Percentiles rank a stretch among this genome's conserved stretches.
Conservation (phyloP, 2,888 invertebrate species). For the Clanis bilineata region DNA sequence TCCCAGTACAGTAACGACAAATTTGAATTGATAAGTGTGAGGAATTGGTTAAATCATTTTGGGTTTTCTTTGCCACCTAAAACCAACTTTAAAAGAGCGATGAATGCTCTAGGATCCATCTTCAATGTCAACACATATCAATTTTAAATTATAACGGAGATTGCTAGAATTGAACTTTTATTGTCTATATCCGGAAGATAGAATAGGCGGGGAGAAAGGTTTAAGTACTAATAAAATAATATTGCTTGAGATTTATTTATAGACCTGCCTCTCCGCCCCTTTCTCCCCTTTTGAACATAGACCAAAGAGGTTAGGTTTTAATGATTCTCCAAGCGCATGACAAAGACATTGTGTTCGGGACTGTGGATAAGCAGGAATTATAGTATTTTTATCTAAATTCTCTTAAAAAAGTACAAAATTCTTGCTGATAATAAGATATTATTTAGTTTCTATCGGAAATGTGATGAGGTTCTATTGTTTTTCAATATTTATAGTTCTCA, state of each 20-base stretch:
- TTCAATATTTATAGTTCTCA: slow-evolving; percentile 38
- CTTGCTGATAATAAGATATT: slow-evolving; percentile 23
- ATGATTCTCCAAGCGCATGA: not conserved
- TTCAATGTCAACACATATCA: not conserved
- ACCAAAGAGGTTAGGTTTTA: slow-evolving; percentile 23
- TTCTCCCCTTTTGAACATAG: slow-evolving; percentile 35
- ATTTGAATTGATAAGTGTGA: slow-evolving; percentile 7
- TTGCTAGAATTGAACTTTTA: not conserved
- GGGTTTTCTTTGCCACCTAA: not conserved
- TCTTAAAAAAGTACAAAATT: slow-evolving; percentile 30
- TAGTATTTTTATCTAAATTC: slow-evolving; percentile 20
- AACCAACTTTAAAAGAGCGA: not conserved
- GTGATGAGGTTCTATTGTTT: slow-evolving; percentile 38
- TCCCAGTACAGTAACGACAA: slow-evolving; percentile 21
- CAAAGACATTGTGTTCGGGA: not conserved
- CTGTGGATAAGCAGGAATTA: not conserved
- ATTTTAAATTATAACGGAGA: slow-evolving; percentile 5
- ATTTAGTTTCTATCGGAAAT: slow-evolving; percentile 32
- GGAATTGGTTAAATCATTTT: not conserved
- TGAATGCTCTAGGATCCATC: too few species aligned
- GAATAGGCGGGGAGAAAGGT: slow-evolving; percentile 9
- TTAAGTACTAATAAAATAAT: not conserved
- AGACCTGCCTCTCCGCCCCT: slow-evolving; percentile 29
- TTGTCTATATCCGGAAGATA: not conserved
- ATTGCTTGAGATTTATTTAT: slow-evolving; percentile 12